Base-by-base conservation (phyloP, 2,888 invertebrate species). In the Drosophila nigritarsus region DNA sequence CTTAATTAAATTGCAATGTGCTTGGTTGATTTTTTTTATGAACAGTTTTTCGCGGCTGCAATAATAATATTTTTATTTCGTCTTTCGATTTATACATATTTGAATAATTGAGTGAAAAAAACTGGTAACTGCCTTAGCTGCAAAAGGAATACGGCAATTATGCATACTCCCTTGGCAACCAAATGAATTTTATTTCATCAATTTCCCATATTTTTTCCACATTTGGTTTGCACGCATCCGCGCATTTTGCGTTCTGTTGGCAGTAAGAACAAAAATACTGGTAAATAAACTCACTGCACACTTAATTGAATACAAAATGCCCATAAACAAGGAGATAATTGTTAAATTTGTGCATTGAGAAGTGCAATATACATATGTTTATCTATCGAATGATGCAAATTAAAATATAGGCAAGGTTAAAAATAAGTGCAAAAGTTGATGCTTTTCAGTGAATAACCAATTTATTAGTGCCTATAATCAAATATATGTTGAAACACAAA, bases 231-330 rank as follows among this genome's bases (percentile, higher is more conserved):
- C n/a, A n/a, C n/a, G 20, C 18, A 30, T 42, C n/a, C 30, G 7
- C 7, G 32, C 36, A 51, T 53, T 61, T 42, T 8, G 13, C 18
- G 15, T 32, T 32, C 58, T 11, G 55, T 45, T 51, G 49, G 32
- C n/a, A 48, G 11, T 24, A 30, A 24, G 32, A 32, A 27, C 36
- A 40, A 34, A 51, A 32, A 60, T 54, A 59, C 53, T 65, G 13
- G 24, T 56, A 54, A 71, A 78, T 54, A 73, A 76, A 62, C 65
- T 27, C 60, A 50, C 27, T 34, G 53, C 40, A 53, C 54, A 65
- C 50, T 69, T 78, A 81, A 81, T 81, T 81, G 75, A 70, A 78
- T 65, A 68, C 50, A 60, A 80, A 81, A 69, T 65, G 66, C 9
- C 61, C 53, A 69, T 54, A 68, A 66, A 68, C 61, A 69, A 11